A percentile compares a stretch with the other conserved stretches of the same genome.
Conservation (phyloP, 2,888 invertebrate genomes). For the Axea sp. region DNA sequence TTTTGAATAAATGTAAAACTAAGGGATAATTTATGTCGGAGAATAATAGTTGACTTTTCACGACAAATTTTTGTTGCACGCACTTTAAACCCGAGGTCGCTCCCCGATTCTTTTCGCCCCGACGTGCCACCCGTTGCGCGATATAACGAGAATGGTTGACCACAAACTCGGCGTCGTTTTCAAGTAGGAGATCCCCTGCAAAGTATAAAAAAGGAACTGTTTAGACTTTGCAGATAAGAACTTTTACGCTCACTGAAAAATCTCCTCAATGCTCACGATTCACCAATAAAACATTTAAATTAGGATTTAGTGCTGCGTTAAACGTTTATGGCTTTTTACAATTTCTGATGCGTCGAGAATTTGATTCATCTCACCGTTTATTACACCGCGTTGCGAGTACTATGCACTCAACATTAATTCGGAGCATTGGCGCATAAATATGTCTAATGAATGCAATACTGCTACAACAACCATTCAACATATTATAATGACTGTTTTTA, state of each 20-base stretch:
- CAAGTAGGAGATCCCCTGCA: slow-evolving; percentile 46
- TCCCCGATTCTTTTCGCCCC: slow-evolving; percentile 51
- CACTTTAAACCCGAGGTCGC: slow-evolving; percentile 59
- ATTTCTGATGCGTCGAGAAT: slow-evolving; percentile 42
- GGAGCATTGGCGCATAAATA: slow-evolving; percentile 36
- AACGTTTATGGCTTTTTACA: slow-evolving; percentile 56
- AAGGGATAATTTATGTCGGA: slow-evolving; percentile 53
- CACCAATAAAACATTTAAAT: slow-evolving; percentile 58
- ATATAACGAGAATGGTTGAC: slow-evolving; percentile 71
- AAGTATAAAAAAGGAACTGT: slow-evolving; percentile 48
- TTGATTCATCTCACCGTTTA: slow-evolving; percentile 54
- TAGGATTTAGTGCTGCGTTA: slow-evolving; percentile 48
- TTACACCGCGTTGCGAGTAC: slow-evolving; percentile 18
- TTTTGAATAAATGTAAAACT: slow-evolving; percentile 50
- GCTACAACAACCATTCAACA: slow-evolving; percentile 9
- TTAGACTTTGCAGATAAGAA: slow-evolving; percentile 49
- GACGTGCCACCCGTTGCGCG: slow-evolving; percentile 69
- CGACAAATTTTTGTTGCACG: slow-evolving; percentile 47
- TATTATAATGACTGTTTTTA: slow-evolving; percentile 2
- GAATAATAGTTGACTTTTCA: slow-evolving; percentile 51
- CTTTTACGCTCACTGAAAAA: slow-evolving; percentile 50
- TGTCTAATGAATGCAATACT: slow-evolving; percentile 29
- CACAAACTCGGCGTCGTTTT: slow-evolving; percentile 55
- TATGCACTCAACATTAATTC: slow-evolving; percentile 36
- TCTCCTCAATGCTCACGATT: slow-evolving; percentile 35